Conservation (phyloP, 2,113 vertebrate species). For the Cyanocitta stelleri region DNA sequence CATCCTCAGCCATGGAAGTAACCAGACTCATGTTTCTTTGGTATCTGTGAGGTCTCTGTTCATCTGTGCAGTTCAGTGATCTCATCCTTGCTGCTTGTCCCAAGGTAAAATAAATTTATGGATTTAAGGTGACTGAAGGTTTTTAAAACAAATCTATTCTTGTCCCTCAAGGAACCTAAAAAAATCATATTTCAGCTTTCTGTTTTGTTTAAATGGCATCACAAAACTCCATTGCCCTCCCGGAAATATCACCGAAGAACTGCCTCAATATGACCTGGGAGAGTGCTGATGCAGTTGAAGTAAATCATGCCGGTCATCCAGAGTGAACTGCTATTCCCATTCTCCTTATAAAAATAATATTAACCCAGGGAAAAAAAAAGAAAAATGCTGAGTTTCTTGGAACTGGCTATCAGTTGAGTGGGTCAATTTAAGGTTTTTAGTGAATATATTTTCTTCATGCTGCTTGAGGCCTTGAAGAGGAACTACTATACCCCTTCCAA, state of each 20-base stretch:
- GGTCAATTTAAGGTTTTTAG: conserved; percentile 11
- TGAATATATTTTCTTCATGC: neutral
- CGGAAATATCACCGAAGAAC: neutral
- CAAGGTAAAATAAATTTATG: conserved; percentile 16
- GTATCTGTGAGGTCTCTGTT: conserved; percentile 23
- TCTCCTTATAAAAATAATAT: conserved; percentile 48
- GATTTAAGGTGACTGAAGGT: neutral
- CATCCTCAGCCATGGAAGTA: neutral
- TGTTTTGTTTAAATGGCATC: conserved; percentile 35
- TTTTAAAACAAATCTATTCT: conserved; percentile 43
- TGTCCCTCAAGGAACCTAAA: conserved; percentile 1
- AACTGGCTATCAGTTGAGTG: neutral
- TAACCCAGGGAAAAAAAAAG: neutral
- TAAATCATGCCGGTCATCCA: neutral
- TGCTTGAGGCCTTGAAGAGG: conserved; percentile 17
- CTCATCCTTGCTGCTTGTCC: conserved; percentile 18
- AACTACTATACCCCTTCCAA: neutral
- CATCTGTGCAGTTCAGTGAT: neutral
- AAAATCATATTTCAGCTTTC: conserved; percentile 26
- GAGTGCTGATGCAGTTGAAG: conserved; percentile 4
- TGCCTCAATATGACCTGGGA: neutral
- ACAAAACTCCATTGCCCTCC: neutral
- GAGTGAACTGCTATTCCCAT: conserved; percentile 34
- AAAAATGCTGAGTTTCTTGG: conserved; percentile 23
- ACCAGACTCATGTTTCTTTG: neutral